Evolutionary conservation across 2,797 vertebrate genomes (phyloP).

Genomic region (Diplodus sargus): DNA sequence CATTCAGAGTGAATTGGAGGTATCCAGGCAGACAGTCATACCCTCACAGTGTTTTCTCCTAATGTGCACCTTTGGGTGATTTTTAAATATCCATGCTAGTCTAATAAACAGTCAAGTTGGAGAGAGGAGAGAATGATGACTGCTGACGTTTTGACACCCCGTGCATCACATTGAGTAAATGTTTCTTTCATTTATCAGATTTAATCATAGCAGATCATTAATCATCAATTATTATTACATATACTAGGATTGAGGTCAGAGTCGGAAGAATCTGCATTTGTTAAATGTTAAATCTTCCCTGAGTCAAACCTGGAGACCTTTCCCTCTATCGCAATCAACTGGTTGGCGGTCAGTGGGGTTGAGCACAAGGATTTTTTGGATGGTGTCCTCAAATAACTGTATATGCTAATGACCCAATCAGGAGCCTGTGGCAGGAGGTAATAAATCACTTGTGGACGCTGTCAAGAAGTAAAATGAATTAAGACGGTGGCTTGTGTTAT

Average conservation of each 20-base stretch:
- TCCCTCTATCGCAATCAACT: slow-evolving; percentile 20
- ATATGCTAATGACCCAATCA: slow-evolving; percentile 73
- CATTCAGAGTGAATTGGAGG: neutral
- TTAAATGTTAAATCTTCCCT: slow-evolving; percentile 26
- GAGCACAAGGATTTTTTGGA: slow-evolving; percentile 36
- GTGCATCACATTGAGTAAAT: slow-evolving; percentile 13
- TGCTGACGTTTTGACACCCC: neutral
- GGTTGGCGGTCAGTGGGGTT: neutral
- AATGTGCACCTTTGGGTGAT: neutral
- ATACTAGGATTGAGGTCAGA: neutral
- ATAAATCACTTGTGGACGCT: slow-evolving; percentile 79
- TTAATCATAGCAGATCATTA: slow-evolving; percentile 33
- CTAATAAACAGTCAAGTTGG: neutral
- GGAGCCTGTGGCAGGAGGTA: slow-evolving; percentile 60
- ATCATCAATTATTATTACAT: slow-evolving; percentile 11
- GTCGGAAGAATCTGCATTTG: slow-evolving; percentile 11
- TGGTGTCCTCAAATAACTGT: slow-evolving; percentile 55
- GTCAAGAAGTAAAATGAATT: slow-evolving; percentile 77
- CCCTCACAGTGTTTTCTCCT: neutral
- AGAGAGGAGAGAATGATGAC: neutral
- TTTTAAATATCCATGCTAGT: neutral
- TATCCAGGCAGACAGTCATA: neutral
- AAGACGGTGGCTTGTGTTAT: slow-evolving; percentile 64
- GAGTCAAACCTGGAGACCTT: slow-evolving; percentile 24
- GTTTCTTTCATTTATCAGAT: slow-evolving; percentile 3